phyloP scores from a whole-genome alignment of 2,797 vertebrate genomes.

The Characodon lateralis region DNA sequence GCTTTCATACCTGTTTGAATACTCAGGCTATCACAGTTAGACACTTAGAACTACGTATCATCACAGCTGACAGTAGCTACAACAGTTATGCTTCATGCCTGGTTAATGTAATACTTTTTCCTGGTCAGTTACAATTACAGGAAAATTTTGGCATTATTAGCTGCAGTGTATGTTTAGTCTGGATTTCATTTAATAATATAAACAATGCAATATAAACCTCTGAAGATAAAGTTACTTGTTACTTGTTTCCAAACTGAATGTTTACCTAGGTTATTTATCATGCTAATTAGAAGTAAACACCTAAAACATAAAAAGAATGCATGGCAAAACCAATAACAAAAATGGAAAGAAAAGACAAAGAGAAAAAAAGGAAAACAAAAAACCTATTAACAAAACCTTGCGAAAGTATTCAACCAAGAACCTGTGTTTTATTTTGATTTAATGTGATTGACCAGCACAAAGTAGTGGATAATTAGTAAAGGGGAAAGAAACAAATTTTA shows the following conservation, averaged over 20 bases:
- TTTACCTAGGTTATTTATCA: slow-evolving; percentile 4
- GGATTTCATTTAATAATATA: background rate
- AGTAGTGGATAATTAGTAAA: background rate
- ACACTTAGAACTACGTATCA: slow-evolving; percentile 12
- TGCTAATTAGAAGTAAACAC: slow-evolving; percentile 1
- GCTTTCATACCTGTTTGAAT: slow-evolving; percentile 37
- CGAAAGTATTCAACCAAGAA: background rate
- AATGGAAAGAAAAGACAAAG: background rate
- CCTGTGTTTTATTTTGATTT: background rate
- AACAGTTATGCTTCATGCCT: background rate
- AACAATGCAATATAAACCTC: background rate
- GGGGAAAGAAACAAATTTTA: background rate
- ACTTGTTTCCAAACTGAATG: background rate
- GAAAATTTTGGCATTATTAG: background rate
- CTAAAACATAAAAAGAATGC: background rate
- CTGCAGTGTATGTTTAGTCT: background rate
- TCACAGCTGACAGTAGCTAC: slow-evolving; percentile 25
- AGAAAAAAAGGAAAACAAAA: background rate
- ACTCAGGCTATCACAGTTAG: background rate
- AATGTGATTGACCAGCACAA: background rate
- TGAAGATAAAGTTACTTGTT: background rate
- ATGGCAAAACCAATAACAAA: background rate
- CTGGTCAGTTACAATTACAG: slow-evolving; percentile 10
- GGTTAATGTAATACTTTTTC: slow-evolving; percentile 5
- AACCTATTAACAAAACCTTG: background rate